Evolutionary conservation across 2,888 invertebrate species (phyloP).

Genomic region (Xestia xanthographa): DNA sequence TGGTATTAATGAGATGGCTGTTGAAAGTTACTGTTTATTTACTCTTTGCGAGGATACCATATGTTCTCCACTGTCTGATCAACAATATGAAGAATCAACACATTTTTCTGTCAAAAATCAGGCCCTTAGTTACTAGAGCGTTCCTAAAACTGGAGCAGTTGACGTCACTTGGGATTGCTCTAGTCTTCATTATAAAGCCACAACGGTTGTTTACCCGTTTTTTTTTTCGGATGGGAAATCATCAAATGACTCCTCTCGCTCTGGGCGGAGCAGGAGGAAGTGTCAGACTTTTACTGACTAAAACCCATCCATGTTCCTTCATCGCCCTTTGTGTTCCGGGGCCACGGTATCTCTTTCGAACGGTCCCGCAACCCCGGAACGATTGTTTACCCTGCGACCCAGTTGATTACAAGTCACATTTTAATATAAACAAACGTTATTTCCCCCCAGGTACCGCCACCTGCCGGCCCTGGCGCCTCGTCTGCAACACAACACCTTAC

Average conservation of each 20-base stretch:
- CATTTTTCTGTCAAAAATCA: not conserved
- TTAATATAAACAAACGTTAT: constrained; percentile 50
- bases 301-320: too few species aligned
- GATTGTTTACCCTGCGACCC: not conserved
- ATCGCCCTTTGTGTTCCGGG: too few species aligned
- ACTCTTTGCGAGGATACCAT: not conserved
- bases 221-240: too few species aligned
- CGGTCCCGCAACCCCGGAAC: too few species aligned
- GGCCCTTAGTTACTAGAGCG: not conserved
- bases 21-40: not conserved
- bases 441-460: constrained; percentile 93
- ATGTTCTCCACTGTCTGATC: not conserved
- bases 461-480: constrained; percentile 95
- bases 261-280: too few species aligned
- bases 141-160: not conserved
- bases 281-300: too few species aligned
- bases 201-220: not conserved
- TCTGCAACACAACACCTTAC: constrained; percentile 95
- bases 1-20: not conserved
- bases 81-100: not conserved
- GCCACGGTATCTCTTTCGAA: too few species aligned
- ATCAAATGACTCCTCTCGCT: too few species aligned
- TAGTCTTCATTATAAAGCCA: not conserved
- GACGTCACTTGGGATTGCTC: not conserved
- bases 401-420: not conserved